phyloP scores from a whole-genome alignment of 2,888 invertebrate species.

The Meteorus colon region DNA sequence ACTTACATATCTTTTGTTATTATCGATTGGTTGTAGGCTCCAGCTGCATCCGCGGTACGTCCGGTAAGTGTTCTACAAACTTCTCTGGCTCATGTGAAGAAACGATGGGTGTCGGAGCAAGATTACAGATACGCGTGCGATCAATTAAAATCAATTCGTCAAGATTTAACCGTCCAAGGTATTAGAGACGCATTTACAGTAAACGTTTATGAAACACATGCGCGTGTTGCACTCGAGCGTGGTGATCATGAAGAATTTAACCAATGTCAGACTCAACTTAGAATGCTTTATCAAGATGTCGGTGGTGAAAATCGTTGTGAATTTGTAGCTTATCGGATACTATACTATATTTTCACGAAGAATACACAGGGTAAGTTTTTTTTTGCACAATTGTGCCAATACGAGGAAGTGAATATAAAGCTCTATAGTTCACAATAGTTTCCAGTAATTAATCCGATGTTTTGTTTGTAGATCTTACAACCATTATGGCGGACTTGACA shows the following conservation, averaged over 20 bases:
- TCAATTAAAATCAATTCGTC: constrained; percentile 98
- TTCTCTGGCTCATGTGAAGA: constrained; percentile 92
- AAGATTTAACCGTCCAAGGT: constrained; percentile 99
- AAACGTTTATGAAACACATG: constrained; percentile 99
- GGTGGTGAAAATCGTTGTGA: constrained; percentile 87
- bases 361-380: constrained; percentile 88
- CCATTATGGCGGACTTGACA: constrained; percentile 88
- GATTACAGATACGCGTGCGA: constrained; percentile 99
- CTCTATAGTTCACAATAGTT: neutral
- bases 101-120: constrained; percentile 90
- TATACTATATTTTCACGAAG: constrained; percentile 98
- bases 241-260: constrained; percentile 99
- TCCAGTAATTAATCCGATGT: constrained; percentile 23
- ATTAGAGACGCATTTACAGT: constrained; percentile 95
- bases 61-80: constrained; percentile 89
- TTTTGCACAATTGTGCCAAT: constrained; percentile 30
- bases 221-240: constrained; percentile 96
- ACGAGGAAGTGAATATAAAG: too few species aligned
- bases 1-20: constrained; percentile 22
- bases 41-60: constrained; percentile 92
- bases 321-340: constrained; percentile 96
- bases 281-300: constrained; percentile 91
- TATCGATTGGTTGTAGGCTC: constrained; percentile 79
- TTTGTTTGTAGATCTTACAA: constrained; percentile 86
- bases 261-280: constrained; percentile 98